phyloP scores from a whole-genome alignment of 2,113 vertebrate genomes.

The Diphyllodes magnificus region DNA sequence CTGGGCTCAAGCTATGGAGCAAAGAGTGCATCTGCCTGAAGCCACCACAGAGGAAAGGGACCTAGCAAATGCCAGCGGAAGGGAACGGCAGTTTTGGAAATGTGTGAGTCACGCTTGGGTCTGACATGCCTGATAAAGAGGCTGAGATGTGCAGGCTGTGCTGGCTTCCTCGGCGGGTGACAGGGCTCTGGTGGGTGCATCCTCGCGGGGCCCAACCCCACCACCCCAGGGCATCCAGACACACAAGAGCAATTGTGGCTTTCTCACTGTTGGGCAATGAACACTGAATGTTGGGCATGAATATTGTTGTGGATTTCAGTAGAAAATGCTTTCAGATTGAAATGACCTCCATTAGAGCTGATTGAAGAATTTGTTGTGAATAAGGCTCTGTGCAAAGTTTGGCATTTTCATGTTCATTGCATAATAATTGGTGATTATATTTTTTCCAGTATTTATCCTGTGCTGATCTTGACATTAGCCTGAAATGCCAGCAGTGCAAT shows the following conservation, averaged over 20 bases:
- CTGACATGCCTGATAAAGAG: background rate
- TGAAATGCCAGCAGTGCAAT: background rate
- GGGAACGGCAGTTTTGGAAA: background rate
- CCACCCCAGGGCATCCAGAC: background rate
- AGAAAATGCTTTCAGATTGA: slow-evolving; percentile 7
- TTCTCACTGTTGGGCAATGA: background rate
- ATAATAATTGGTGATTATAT: background rate
- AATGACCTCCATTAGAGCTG: background rate
- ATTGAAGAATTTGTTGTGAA: slow-evolving; percentile 3
- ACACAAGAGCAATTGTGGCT: background rate
- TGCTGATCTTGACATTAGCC: background rate
- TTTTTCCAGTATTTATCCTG: slow-evolving; percentile 15
- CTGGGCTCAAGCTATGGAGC: background rate
- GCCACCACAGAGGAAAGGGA: background rate
- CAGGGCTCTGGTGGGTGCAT: background rate
- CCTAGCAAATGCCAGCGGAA: rapidly evolving
- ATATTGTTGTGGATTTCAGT: slow-evolving; percentile 24
- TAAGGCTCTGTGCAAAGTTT: background rate
- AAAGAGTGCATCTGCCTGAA: rapidly evolving
- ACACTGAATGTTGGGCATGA: background rate
- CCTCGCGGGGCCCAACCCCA: rapidly evolving
- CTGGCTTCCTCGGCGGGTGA: rapidly evolving
- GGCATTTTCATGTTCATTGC: background rate
- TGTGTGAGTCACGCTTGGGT: background rate
- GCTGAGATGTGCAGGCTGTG: background rate